Evolutionary conservation across 2,113 vertebrate genomes (phyloP).

Genomic region (Vicugna pacos): DNA sequence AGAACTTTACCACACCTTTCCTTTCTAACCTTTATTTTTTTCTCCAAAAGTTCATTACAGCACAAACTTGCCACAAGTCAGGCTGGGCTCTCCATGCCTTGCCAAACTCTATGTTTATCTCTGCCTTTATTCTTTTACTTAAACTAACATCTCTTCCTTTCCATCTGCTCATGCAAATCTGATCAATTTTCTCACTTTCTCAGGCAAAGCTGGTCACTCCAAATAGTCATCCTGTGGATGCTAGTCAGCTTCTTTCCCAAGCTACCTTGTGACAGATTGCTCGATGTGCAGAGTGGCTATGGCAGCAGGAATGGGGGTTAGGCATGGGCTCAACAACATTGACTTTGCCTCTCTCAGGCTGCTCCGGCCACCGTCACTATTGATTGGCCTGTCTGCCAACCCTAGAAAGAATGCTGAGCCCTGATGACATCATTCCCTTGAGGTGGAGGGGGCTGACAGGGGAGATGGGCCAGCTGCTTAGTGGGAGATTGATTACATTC

Average conservation of each 20-base stretch:
- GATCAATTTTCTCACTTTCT: conserved; percentile 60
- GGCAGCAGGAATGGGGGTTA: not conserved
- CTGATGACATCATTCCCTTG: not conserved
- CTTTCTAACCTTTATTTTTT: conserved; percentile 13
- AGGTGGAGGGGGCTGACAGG: not conserved
- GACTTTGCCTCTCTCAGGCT: not conserved
- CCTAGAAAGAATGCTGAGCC: not conserved
- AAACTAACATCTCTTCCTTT: conserved; percentile 67
- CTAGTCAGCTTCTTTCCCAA: conserved; percentile 25
- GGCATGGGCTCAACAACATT: not conserved
- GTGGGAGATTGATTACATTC: conserved; percentile 10
- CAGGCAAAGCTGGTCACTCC: conserved; percentile 57
- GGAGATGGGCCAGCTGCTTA: not conserved
- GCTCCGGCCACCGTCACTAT: not conserved
- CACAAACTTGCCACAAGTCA: not conserved
- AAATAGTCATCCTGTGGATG: conserved; percentile 52
- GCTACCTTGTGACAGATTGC: not conserved
- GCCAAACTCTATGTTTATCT: conserved; percentile 50
- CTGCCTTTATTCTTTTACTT: conserved; percentile 56
- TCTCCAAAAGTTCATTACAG: not conserved
- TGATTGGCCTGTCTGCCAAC: not conserved
- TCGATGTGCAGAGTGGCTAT: not conserved
- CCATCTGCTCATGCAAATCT: conserved; percentile 57
- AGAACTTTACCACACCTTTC: not conserved
- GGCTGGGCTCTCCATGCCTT: not conserved